Evolutionary conservation across 2,113 vertebrate species (phyloP).

Genomic region (Gymnarchus niloticus): DNA sequence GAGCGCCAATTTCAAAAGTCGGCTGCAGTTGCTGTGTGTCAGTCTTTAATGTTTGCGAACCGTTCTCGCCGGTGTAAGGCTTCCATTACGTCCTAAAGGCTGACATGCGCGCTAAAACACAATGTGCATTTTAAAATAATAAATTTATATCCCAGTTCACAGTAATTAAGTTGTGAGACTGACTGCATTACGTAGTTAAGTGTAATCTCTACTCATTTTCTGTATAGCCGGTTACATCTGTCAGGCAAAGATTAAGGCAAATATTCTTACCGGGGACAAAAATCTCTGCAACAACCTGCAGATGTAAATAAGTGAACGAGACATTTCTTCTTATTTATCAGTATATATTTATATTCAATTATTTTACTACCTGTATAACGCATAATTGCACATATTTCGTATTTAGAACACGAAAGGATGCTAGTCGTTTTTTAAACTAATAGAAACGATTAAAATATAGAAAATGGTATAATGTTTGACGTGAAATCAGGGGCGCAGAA

Average conservation of each 20-base stretch:
- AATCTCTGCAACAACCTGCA: neutral
- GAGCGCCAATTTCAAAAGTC: constrained; percentile 24
- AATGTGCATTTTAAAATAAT: neutral
- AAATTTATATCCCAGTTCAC: neutral
- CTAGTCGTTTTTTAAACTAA: neutral
- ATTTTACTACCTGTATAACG: neutral
- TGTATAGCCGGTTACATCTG: neutral
- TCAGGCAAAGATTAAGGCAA: neutral
- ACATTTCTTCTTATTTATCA: neutral
- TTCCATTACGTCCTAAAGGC: neutral
- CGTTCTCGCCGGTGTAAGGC: too few species aligned
- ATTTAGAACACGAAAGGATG: neutral
- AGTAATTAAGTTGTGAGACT: neutral
- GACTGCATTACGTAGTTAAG: neutral
- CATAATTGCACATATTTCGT: neutral
- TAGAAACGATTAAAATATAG: neutral
- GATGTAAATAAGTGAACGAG: neutral
- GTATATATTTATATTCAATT: neutral
- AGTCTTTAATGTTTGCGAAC: too few species aligned
- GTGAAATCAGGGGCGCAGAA: neutral
- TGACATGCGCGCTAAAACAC: neutral
- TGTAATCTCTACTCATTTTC: neutral
- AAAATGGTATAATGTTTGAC: neutral
- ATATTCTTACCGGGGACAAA: neutral
- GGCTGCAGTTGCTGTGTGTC: neutral